Conservation (phyloP, 2,113 vertebrate genomes). For the Sitta europaea region DNA sequence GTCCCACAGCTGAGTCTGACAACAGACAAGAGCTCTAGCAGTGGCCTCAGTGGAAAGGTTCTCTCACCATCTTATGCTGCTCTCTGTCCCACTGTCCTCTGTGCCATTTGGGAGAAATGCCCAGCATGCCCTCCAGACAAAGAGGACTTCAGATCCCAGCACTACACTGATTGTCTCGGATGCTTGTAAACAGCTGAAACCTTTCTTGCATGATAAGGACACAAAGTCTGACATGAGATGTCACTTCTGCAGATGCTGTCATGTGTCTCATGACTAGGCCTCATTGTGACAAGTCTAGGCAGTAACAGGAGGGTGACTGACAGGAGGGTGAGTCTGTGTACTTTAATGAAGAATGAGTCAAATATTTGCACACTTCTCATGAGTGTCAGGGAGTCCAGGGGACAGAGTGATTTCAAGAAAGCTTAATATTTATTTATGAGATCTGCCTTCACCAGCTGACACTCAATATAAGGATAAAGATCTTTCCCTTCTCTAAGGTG, state of each 20-base stretch:
- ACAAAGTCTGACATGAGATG: background rate
- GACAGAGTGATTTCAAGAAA: background rate
- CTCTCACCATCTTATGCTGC: background rate
- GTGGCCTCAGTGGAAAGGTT: background rate
- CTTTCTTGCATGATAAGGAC: background rate
- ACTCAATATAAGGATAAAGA: background rate
- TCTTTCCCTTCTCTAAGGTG: background rate
- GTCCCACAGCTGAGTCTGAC: background rate
- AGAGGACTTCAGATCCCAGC: background rate
- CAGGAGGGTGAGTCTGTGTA: background rate
- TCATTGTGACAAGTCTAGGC: background rate
- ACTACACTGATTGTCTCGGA: background rate
- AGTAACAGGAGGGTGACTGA: background rate
- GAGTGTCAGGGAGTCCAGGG: background rate
- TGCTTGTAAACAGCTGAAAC: background rate
- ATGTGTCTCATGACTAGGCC: background rate
- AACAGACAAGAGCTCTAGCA: background rate
- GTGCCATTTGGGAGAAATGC: background rate
- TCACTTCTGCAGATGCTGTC: constrained; percentile 30
- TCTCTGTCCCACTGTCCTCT: background rate
- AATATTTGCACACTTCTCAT: background rate
- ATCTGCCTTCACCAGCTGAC: background rate
- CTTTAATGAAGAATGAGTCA: background rate
- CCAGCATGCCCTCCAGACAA: background rate
- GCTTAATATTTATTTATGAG: background rate